Conservation (phyloP, 2,888 invertebrate species). For the Hirtodrosophila cameraria region DNA sequence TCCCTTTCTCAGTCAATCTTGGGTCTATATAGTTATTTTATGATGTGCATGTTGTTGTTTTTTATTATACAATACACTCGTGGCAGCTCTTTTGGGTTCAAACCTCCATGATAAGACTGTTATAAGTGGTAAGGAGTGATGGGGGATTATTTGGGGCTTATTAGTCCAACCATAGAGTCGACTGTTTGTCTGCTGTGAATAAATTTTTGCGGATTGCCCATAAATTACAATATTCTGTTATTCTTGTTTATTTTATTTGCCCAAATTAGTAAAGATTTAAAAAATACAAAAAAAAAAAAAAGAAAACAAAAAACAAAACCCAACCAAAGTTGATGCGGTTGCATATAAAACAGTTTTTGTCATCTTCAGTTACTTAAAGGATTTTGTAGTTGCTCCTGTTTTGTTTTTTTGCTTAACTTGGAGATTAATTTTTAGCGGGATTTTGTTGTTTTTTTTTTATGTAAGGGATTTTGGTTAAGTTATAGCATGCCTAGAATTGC, state of each 20-base stretch:
- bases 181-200: conserved; percentile 38
- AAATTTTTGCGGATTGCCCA: conserved; percentile 33
- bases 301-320: conserved; percentile 5
- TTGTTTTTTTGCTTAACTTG: conserved; percentile 11
- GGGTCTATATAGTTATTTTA: conserved; percentile 69
- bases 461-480: conserved; percentile 17
- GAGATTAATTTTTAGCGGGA: conserved; percentile 47
- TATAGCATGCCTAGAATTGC: conserved; percentile 38
- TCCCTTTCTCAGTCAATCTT: conserved; percentile 34
- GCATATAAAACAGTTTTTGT: conserved; percentile 47
- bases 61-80: conserved; percentile 51
- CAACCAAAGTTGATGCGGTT: conserved; percentile 16
- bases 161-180: conserved; percentile 8
- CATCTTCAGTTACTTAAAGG: conserved; percentile 28
- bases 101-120: conserved; percentile 4
- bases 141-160: not conserved
- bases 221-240: conserved; percentile 40
- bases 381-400: conserved; percentile 16
- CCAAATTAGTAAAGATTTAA: conserved; percentile 53
- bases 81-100: conserved; percentile 9
- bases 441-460: conserved; percentile 35
- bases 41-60: conserved; percentile 65
- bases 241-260: conserved; percentile 38
- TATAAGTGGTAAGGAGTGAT: not conserved
- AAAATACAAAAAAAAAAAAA: conserved; percentile 21